Base-by-base conservation (phyloP, 2,888 invertebrate species). In the Cerastis rubricosa region DNA sequence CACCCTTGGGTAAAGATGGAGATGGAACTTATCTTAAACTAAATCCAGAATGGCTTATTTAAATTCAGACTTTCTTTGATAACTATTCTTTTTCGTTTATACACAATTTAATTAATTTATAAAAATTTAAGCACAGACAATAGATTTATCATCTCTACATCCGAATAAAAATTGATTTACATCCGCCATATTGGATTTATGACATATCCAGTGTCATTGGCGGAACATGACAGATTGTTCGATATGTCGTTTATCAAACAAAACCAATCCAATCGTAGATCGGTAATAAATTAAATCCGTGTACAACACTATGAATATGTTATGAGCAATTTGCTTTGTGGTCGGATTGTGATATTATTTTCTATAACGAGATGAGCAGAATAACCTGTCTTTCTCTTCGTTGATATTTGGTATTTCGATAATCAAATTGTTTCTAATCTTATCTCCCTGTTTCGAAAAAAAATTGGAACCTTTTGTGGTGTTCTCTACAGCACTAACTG, bases 211-310 rank as follows among this genome's bases (percentile, higher is more conserved):
- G 68, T 78, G 83, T 71, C 81, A 83, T 73, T 74, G 65, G 78
- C 63, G 72, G 57, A 68, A 76, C 72, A 82, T 85, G 88, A 86
- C 79, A 86, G 74, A 86, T 87, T 81, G 85, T 80, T 80, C 78
- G 73, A 82, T 73, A 71, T 68, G 68, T 74, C 78, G 80, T 87
- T 82, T 80, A 86, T 85, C 87, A 85, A 76, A 83, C 85, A 82
- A 81, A 83, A 81, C 69, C 75, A 78, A 80, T 78, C 66, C 76
- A 76, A 80, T 77, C 65, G 76, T 78, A 73, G 73, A 85, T 70
- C 77, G 70, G 66, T 70, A 78, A 83, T 86, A 86, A 86, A 86
- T 85, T 86, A 81, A 84, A 85, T 43, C 71, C n/a, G 71, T 67
- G 73, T 71, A 83, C 78, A 74, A 75, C 29, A 76, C 78, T 81